Conservation (phyloP, 2,888 invertebrate species). For the Pycnomerus fuliginosus region DNA sequence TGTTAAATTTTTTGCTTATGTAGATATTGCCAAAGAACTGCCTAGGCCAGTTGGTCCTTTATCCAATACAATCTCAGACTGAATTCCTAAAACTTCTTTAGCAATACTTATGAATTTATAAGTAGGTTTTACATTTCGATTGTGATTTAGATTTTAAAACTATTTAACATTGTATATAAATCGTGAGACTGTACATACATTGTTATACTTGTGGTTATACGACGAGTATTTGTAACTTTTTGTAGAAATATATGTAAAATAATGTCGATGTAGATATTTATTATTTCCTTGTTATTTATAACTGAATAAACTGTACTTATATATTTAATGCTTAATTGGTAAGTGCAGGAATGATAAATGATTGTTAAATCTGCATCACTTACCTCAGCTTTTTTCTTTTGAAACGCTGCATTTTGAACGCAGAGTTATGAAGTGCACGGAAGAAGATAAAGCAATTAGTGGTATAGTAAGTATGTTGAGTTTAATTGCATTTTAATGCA, state of each 20-base stretch:
- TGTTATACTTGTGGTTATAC: slow-evolving; percentile 35
- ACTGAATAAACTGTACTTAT: slow-evolving; percentile 41
- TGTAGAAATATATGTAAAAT: slow-evolving; percentile 37
- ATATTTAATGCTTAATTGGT: no score
- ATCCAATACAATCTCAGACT: slow-evolving; percentile 42
- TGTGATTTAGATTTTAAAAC: slow-evolving; percentile 34
- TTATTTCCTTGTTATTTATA: slow-evolving; percentile 44
- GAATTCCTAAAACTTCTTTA: slow-evolving; percentile 43
- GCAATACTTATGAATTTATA: slow-evolving; percentile 39
- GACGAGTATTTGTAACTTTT: slow-evolving; percentile 34
- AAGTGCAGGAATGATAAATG: no score
- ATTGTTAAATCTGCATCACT: no score
- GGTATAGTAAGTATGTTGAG: slow-evolving; percentile 6
- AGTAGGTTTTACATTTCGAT: slow-evolving; percentile 27
- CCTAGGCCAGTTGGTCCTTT: slow-evolving; percentile 25
- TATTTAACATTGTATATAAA: slow-evolving; percentile 19
- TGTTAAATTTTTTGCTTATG: slow-evolving; percentile 20
- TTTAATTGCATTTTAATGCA: slow-evolving; percentile 17
- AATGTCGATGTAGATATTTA: slow-evolving; percentile 44
- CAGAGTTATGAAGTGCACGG: not conserved
- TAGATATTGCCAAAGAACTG: slow-evolving; percentile 39
- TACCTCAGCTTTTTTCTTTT: no score
- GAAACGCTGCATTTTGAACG: not conserved
- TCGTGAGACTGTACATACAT: slow-evolving; percentile 35
- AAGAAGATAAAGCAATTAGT: slow-evolving; percentile 8